Conservation (phyloP, 2,113 vertebrate species). For the Semicossyphus pulcher region DNA sequence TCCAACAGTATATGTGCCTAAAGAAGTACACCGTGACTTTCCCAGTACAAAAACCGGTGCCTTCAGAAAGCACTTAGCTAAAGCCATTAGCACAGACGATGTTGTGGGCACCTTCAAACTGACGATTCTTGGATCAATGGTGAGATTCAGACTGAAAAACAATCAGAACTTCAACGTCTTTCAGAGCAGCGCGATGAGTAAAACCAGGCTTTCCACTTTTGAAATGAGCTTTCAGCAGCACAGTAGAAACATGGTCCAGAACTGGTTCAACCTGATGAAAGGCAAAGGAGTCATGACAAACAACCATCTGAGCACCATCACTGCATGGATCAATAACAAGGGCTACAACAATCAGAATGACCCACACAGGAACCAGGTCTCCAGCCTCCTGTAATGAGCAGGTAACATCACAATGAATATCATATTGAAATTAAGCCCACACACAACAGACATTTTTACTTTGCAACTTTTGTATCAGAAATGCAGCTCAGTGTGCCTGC, state of each 20-base stretch:
- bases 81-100: constrained; percentile 6
- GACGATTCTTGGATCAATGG: constrained; percentile 11
- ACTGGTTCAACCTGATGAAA: constrained; percentile 4
- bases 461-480: no score
- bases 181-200: not conserved
- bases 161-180: not conserved
- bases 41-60: not conserved
- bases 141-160: not conserved
- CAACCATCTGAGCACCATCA: accelerated
- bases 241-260: constrained; percentile 4
- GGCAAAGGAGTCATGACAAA: not conserved
- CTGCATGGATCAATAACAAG: constrained; percentile 3
- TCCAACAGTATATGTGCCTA: not conserved
- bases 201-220: not conserved
- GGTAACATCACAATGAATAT: not conserved
- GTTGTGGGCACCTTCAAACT: constrained; percentile 32
- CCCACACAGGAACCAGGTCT: not conserved
- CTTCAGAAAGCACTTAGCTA: not conserved
- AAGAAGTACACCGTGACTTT: not conserved
- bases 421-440: not conserved
- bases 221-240: not conserved
- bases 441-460: not conserved
- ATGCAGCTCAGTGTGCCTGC: no score
- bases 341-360: constrained; percentile 25
- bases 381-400: not conserved